A percentile compares a stretch with the other conserved stretches of the same genome.
Conservation (phyloP, 1,140 invertebrate genomes). For the Agrilus planipennis region DNA sequence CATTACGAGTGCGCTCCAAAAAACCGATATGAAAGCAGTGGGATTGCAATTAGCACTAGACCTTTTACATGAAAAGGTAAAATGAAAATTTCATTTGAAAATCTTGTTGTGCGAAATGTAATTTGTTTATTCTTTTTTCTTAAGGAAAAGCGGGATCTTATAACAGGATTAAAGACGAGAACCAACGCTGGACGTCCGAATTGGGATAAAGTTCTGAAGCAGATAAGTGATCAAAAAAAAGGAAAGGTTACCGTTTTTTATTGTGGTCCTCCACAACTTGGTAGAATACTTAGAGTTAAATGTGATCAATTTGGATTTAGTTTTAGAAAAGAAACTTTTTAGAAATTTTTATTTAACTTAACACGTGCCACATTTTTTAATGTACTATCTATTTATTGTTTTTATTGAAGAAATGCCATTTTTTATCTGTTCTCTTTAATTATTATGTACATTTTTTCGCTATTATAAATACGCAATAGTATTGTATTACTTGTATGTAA, state of each 20-base stretch:
- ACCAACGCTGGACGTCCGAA: slow-evolving; percentile 89
- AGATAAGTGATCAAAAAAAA: slow-evolving; percentile 71
- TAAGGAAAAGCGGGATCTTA: slow-evolving; percentile 82
- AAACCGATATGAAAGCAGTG: slow-evolving; percentile 89
- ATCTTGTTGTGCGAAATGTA: too few relatives aligned
- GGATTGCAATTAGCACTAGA: slow-evolving; percentile 85
- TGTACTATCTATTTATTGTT: slow-evolving; percentile 3
- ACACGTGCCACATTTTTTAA: too few relatives aligned
- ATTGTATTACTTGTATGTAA: too few relatives aligned
- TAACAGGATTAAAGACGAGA: slow-evolving; percentile 85
- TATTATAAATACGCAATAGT: too few relatives aligned
- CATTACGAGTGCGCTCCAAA: slow-evolving; percentile 85
- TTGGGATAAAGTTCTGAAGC: slow-evolving; percentile 89
- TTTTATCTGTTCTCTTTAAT: too few relatives aligned
- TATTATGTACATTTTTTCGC: too few relatives aligned
- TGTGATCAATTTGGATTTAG: slow-evolving; percentile 83
- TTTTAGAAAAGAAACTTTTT: slow-evolving; percentile 90
- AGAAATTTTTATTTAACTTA: slow-evolving; percentile 13
- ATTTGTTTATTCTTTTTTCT: slow-evolving; percentile 13
- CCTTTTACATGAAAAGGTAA: slow-evolving; percentile 77
- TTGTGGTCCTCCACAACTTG: slow-evolving; percentile 82
- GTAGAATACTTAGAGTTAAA: slow-evolving; percentile 65
- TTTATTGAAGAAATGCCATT: slow-evolving; percentile 5
- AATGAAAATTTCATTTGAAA: background rate
- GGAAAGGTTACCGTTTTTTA: slow-evolving; percentile 93